A percentile compares a stretch with the other conserved stretches of the same genome.
phyloP scores from a whole-genome alignment of 30 jellyfish, hydroid and myxozoan species.

The Rhopilema esculentum region DNA sequence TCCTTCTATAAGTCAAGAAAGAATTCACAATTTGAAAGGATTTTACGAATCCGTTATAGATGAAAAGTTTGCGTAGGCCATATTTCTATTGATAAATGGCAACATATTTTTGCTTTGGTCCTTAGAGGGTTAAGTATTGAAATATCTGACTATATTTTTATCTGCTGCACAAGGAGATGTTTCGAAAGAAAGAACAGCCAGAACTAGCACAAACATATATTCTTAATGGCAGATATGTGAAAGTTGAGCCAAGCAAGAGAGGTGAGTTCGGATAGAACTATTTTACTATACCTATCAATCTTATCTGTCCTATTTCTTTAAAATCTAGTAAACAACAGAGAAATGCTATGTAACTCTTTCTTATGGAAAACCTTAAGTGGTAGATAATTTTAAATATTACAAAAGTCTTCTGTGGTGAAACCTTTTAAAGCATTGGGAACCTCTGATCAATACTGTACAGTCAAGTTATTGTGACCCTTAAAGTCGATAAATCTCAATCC shows the following conservation, averaged over 20 bases:
- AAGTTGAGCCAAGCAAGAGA: slow-evolving; percentile 65
- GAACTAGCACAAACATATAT: slow-evolving; percentile 13
- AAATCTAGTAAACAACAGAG: not conserved
- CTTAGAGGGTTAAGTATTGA: not conserved
- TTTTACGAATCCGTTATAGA: not conserved
- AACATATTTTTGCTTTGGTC: not conserved
- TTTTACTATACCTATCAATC: too few relatives aligned
- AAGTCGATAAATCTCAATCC: too few relatives aligned
- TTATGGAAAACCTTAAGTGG: too few relatives aligned
- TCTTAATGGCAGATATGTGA: slow-evolving; percentile 59
- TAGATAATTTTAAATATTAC: too few relatives aligned
- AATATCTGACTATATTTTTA: not conserved
- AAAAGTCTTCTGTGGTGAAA: too few relatives aligned
- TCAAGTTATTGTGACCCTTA: too few relatives aligned
- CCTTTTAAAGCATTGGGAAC: too few relatives aligned
- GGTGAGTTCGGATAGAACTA: slow-evolving; percentile 43
- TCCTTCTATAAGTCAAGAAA: not conserved
- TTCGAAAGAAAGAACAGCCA: slow-evolving; percentile 52
- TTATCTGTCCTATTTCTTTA: not conserved
- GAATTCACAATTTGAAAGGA: not conserved
- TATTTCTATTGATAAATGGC: not conserved
- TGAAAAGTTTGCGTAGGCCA: not conserved
- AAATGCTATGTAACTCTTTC: not conserved
- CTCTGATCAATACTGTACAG: too few relatives aligned
- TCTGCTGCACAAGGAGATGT: not conserved